Percentiles rank a stretch among this genome's conserved stretches.
Evolutionary conservation across 2,888 invertebrate genomes (phyloP).

Genomic region (Phorcus lineatus): DNA sequence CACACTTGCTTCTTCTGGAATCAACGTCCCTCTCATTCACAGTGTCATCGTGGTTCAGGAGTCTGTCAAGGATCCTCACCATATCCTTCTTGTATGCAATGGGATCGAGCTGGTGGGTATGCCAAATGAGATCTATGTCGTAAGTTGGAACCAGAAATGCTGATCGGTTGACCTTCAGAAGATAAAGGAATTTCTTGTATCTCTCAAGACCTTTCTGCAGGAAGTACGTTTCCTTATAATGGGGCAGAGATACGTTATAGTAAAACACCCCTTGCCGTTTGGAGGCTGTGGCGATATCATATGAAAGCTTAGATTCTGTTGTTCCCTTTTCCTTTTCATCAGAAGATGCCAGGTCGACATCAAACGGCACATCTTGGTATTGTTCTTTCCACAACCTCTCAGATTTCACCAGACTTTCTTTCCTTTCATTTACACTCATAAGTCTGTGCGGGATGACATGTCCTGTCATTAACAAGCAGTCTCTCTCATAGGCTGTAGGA

Average conservation of each 20-base stretch:
- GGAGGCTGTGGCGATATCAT: slow-evolving; percentile 75
- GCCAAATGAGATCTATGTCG: slow-evolving; percentile 78
- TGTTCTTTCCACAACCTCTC: slow-evolving; percentile 65
- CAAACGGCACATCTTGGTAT: slow-evolving; percentile 49
- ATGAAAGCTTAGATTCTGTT: slow-evolving; percentile 42
- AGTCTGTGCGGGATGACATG: slow-evolving; percentile 75
- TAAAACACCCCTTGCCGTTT: slow-evolving; percentile 76
- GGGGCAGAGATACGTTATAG: slow-evolving; percentile 77
- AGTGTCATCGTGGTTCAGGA: slow-evolving; percentile 77
- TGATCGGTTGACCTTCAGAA: slow-evolving; percentile 75
- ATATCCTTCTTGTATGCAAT: slow-evolving; percentile 70
- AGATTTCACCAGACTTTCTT: slow-evolving; percentile 60
- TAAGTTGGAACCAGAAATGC: slow-evolving; percentile 77
- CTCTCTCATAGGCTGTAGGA: slow-evolving; percentile 69
- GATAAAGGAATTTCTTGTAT: slow-evolving; percentile 75
- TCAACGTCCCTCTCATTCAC: slow-evolving; percentile 75
- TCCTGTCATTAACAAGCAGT: slow-evolving; percentile 63
- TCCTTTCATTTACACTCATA: slow-evolving; percentile 63
- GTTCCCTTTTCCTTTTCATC: neutral
- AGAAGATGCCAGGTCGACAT: too few species aligned
- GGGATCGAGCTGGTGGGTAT: slow-evolving; percentile 77
- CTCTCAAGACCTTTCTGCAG: slow-evolving; percentile 74
- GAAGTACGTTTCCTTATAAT: slow-evolving; percentile 76
- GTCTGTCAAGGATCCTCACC: slow-evolving; percentile 63
- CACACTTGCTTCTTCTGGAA: slow-evolving; percentile 75